phyloP scores from a whole-genome alignment of 1,140 invertebrate genomes.

The Sesamia nonagrioides region DNA sequence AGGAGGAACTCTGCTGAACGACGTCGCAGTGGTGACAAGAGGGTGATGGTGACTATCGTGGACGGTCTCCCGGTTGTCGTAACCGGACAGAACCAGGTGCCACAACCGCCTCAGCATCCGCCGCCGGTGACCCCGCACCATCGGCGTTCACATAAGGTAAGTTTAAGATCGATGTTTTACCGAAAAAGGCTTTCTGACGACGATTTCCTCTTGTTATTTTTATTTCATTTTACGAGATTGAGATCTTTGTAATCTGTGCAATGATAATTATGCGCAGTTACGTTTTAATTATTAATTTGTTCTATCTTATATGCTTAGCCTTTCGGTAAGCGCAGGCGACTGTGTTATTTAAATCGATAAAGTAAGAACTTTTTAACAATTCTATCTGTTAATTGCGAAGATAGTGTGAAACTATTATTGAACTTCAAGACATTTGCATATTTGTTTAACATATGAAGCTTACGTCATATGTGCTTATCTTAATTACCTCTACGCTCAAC shows the following conservation, averaged over 20 bases:
- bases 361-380: not conserved
- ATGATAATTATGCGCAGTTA: slow-evolving; percentile 3
- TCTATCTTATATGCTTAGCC: not conserved
- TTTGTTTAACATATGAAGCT: slow-evolving; percentile 21
- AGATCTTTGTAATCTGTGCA: not conserved
- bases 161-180: not conserved
- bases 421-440: slow-evolving; percentile 35
- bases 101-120: slow-evolving; percentile 71
- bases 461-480: slow-evolving; percentile 43
- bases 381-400: slow-evolving; percentile 5
- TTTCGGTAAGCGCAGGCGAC: slow-evolving; percentile 1
- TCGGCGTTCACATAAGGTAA: slow-evolving; percentile 80
- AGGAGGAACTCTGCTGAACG: slow-evolving; percentile 77
- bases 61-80: slow-evolving; percentile 88
- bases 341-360: slow-evolving; percentile 15
- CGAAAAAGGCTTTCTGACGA: no score
- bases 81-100: slow-evolving; percentile 75
- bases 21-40: slow-evolving; percentile 79
- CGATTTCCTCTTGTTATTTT: not conserved
- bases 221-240: not conserved
- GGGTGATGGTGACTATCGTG: slow-evolving; percentile 88
- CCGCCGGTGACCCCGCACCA: slow-evolving; percentile 76
- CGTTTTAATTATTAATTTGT: slow-evolving; percentile 13
- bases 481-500: slow-evolving; percentile 19
- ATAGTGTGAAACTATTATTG: slow-evolving; percentile 30